Base-by-base conservation (phyloP, 2,113 vertebrate genomes). In the Pholis gunnellus region DNA sequence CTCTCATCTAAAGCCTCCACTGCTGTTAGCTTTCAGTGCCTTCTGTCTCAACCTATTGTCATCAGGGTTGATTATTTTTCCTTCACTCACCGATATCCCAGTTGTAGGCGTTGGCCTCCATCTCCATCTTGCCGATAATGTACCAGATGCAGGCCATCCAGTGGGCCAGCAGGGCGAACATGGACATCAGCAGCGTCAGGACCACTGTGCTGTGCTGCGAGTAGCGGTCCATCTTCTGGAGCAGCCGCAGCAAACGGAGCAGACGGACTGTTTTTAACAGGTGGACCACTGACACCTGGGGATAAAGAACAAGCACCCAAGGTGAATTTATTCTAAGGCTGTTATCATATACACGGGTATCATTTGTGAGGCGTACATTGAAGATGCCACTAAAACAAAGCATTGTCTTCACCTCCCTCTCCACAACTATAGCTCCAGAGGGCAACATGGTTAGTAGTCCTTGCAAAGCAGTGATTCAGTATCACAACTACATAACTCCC, bases 91-190 rank as follows among this genome's bases (percentile, higher is more conserved):
- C 98, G 56, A 99, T 97, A 88, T 99, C 98, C 98, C 98, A 99
- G 63, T 96, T 96, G 34, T 97, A 94, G 20, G 96, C 94, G 44
- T 98, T 98, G 93, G 96, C 95, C 87, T 99, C 97, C 94, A 98
- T 97, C 94, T 99, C 98, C 95, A 97, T 98, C 90, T 97, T 99
- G 87, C 98, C 98, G 57, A 99, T 99, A 91, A 99, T 96, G 72
- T 98, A 99, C 98, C 98, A 99, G 96, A 99, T 98, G 92, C 98
- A 99, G 31, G 98, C 98, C 98, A 99, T 99, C 98, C 98, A 99
- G 93, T 99, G 98, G 38, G 97, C 98, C 70, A 99, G 95, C 87
- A 99, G 95, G 17, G 97, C 98, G 81, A 99, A 99, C 97, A 99
- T 98, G 87, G 97, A 99, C 98, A 99, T 99, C 72, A 99, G 96